Conservation (phyloP, 2,797 vertebrate genomes). For the Mus spretus region DNA sequence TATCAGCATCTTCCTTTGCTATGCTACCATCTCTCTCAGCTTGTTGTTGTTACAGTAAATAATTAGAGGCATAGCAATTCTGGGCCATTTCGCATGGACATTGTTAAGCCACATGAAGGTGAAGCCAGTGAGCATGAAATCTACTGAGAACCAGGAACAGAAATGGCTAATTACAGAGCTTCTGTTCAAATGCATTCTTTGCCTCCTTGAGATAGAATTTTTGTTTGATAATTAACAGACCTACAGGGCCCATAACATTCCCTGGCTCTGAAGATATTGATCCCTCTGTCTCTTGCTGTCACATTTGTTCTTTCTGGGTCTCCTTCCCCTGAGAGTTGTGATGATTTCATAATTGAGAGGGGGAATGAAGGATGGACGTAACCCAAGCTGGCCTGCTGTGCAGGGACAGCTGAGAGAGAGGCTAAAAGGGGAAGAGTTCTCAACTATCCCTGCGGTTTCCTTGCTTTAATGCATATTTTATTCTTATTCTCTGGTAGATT, state of each 20-base stretch:
- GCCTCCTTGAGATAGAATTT: conserved; percentile 69
- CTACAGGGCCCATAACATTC: conserved; percentile 35
- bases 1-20: not conserved
- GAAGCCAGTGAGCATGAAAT: conserved; percentile 61
- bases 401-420: conserved; percentile 57
- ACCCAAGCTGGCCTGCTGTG: conserved; percentile 77
- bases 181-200: conserved; percentile 64
- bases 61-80: conserved; percentile 73
- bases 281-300: conserved; percentile 64
- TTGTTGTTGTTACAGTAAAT: conserved; percentile 64
- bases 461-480: conserved; percentile 78
- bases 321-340: not conserved
- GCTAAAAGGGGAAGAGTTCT: conserved; percentile 28
- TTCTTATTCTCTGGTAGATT: conserved; percentile 79
- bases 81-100: conserved; percentile 50
- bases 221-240: conserved; percentile 75
- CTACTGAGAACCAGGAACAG: conserved; percentile 62
- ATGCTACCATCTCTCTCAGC: conserved; percentile 39
- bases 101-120: conserved; percentile 70
- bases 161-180: conserved; percentile 76
- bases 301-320: conserved; percentile 71
- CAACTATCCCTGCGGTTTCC: conserved; percentile 76
- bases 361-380: conserved; percentile 58
- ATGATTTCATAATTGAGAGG: conserved; percentile 79
- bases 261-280: conserved; percentile 70